Percentiles rank a stretch among this genome's conserved stretches.
Conservation (phyloP, 2,113 vertebrate species). For the Dunckerocampus dactyliophorus region DNA sequence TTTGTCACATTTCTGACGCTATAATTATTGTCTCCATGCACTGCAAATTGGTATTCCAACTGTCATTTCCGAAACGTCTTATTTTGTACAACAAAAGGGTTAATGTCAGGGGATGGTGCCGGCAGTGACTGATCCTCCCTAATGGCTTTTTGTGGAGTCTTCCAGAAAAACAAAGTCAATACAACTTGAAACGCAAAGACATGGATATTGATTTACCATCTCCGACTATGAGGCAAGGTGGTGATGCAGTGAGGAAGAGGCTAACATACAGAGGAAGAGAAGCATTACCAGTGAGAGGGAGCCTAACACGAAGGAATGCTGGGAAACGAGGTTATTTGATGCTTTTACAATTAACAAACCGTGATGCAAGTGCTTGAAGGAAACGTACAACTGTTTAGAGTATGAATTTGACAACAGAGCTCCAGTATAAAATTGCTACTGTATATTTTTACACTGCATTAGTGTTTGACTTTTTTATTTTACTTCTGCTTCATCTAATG, state of each 20-base stretch:
- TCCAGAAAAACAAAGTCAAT: conserved; percentile 76
- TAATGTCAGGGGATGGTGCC: conserved; percentile 50
- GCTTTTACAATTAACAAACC: conserved; percentile 2
- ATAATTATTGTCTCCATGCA: conserved; percentile 23
- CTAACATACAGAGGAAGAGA: conserved; percentile 13
- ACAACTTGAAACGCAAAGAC: conserved; percentile 55
- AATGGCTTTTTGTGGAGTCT: conserved; percentile 72
- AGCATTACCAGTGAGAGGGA: conserved; percentile 21
- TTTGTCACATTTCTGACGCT: too few species aligned
- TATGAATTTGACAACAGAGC: too few species aligned
- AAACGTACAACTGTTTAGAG: too few species aligned
- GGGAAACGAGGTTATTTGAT: conserved; percentile 29
- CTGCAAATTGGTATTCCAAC: conserved; percentile 47
- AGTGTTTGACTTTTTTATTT: background rate
- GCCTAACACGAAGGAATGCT: conserved; percentile 25
- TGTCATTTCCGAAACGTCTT: conserved; percentile 1
- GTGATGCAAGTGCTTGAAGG: background rate
- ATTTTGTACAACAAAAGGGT: conserved; percentile 36
- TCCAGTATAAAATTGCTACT: conserved; percentile 26
- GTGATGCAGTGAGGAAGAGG: conserved; percentile 20
- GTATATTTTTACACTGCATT: background rate
- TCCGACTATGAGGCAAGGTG: conserved; percentile 51
- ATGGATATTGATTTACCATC: conserved; percentile 71
- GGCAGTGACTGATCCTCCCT: conserved; percentile 67
- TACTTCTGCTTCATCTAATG: background rate